phyloP scores from a whole-genome alignment of 2,113 vertebrate species.

The Meles meles region DNA sequence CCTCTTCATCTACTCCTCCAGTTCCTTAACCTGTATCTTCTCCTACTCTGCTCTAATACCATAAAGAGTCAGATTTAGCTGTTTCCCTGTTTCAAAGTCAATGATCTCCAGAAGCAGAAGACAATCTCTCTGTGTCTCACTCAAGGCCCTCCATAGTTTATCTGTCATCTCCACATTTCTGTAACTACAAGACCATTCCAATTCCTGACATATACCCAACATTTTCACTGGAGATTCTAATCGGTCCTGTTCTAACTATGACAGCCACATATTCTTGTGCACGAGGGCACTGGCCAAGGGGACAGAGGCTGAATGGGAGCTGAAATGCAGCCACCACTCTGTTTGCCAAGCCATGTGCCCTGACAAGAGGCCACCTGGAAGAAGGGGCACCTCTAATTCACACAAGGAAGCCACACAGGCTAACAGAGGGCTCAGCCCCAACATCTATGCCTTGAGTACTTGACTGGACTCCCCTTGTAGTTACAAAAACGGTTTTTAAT shows the following conservation, averaged over 20 bases:
- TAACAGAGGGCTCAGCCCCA: not conserved
- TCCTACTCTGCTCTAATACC: not conserved
- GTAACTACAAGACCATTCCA: not conserved
- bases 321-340: not conserved
- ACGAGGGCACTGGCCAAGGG: not conserved
- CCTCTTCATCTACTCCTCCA: not conserved
- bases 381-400: not conserved
- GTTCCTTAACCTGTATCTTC: not conserved
- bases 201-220: not conserved
- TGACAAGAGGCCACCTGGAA: not conserved
- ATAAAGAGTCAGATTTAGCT: not conserved
- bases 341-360: not conserved
- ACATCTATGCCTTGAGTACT: not conserved
- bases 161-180: not conserved
- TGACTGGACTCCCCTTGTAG: not conserved
- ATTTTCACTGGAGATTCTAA: not conserved
- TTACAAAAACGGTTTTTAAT: not conserved
- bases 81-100: constrained; percentile 7
- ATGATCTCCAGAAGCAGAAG: not conserved
- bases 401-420: not conserved
- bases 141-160: not conserved
- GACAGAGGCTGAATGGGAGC: not conserved
- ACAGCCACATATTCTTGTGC: not conserved
- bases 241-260: not conserved
- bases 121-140: not conserved